Evolutionary conservation across 2,888 invertebrate genomes (phyloP).

Genomic region (Drosophila ezoana): DNA sequence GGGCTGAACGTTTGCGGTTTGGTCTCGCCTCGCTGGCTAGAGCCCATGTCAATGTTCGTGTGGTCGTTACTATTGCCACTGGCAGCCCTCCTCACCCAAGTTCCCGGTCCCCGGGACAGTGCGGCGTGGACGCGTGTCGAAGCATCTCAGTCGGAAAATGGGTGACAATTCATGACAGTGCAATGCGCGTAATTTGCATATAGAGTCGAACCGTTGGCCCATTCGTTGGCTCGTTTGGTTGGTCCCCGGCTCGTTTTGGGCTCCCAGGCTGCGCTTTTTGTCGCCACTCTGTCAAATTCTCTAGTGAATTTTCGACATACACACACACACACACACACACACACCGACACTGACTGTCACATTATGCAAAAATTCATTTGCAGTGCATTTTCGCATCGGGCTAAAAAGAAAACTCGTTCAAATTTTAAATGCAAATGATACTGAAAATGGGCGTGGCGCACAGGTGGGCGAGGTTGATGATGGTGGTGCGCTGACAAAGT

Average conservation of each 20-base stretch:
- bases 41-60: slow-evolving; percentile 36
- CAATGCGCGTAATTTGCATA: slow-evolving; percentile 78
- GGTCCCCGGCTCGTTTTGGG: slow-evolving; percentile 17
- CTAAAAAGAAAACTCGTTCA: slow-evolving; percentile 41
- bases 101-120: neutral
- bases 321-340: slow-evolving; percentile 30
- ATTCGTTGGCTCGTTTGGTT: slow-evolving; percentile 3
- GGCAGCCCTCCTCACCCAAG: neutral
- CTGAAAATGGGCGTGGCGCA: slow-evolving; percentile 24
- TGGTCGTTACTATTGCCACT: slow-evolving; percentile 25
- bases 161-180: slow-evolving; percentile 80
- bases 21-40: slow-evolving; percentile 20
- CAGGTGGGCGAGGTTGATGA: neutral
- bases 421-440: slow-evolving; percentile 76
- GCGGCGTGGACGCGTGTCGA: slow-evolving; percentile 66
- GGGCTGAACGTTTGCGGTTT: slow-evolving; percentile 55
- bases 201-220: slow-evolving; percentile 53
- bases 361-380: slow-evolving; percentile 57
- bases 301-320: slow-evolving; percentile 58
- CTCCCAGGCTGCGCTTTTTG: slow-evolving; percentile 43
- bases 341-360: slow-evolving; percentile 14
- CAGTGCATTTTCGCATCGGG: slow-evolving; percentile 44
- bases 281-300: slow-evolving; percentile 47
- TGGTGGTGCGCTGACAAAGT: slow-evolving; percentile 36
- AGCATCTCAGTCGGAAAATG: slow-evolving; percentile 79